phyloP scores from a whole-genome alignment of 2,888 invertebrate genomes.

The Sphecodes monilicornis region DNA sequence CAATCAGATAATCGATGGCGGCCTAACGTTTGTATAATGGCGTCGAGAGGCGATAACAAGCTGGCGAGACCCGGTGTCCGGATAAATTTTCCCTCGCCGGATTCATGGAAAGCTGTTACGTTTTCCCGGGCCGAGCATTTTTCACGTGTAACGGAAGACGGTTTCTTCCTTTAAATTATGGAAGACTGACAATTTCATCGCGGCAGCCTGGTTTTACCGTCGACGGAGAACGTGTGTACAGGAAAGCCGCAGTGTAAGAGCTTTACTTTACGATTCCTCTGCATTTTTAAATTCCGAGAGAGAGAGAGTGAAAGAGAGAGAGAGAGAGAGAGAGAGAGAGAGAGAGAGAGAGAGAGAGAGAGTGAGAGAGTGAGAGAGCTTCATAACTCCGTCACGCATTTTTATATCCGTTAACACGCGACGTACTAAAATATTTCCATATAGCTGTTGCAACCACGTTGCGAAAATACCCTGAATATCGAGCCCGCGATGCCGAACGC shows the following conservation, averaged over 20 bases:
- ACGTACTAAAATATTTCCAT: slow-evolving; percentile 4
- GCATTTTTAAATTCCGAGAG: slow-evolving; percentile 30
- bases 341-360: too few relatives aligned
- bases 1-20: slow-evolving; percentile 34
- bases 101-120: slow-evolving; percentile 35
- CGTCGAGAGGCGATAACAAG: slow-evolving; percentile 37
- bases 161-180: slow-evolving; percentile 31
- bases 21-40: slow-evolving; percentile 23
- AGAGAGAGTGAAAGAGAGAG: too few relatives aligned
- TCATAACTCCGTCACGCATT: slow-evolving; percentile 22
- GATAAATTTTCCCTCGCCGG: slow-evolving; percentile 42
- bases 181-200: slow-evolving; percentile 46
- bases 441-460: not conserved
- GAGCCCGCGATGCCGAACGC: not conserved
- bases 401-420: slow-evolving; percentile 23
- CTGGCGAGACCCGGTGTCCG: not conserved
- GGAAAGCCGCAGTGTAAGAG: not conserved
- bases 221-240: not conserved
- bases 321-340: too few relatives aligned
- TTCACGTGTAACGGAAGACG: slow-evolving; percentile 31
- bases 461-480: not conserved
- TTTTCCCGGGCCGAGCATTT: slow-evolving; percentile 13
- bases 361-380: not conserved
- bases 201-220: not conserved
- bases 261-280: slow-evolving; percentile 37